phyloP scores from a whole-genome alignment of 2,797 vertebrate genomes.

The Erpetoichthys calabaricus region DNA sequence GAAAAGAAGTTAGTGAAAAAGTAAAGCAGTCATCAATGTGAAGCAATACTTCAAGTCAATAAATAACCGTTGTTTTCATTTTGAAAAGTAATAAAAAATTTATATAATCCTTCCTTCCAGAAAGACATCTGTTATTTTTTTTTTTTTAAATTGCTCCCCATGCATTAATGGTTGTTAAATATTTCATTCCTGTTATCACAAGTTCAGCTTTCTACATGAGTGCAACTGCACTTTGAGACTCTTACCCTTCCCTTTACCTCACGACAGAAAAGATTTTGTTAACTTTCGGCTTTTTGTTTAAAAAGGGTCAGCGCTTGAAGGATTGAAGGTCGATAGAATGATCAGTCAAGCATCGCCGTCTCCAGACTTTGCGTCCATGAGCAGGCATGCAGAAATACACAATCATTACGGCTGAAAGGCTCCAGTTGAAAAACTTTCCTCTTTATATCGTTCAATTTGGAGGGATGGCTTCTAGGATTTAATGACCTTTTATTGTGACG shows the following conservation, averaged over 20 bases:
- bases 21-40: not conserved
- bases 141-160: not conserved
- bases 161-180: not conserved
- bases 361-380: slow-evolving; percentile 1
- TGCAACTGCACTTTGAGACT: slow-evolving; percentile 1
- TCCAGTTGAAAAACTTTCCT: not conserved
- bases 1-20: not conserved
- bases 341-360: slow-evolving; percentile 6
- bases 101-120: not conserved
- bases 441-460: not conserved
- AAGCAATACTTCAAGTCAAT: slow-evolving; percentile 1
- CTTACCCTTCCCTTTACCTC: not conserved
- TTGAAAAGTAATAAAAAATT: slow-evolving; percentile 7
- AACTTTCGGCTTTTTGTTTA: not conserved
- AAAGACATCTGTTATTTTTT: not conserved
- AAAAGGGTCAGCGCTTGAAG: slow-evolving; percentile 1
- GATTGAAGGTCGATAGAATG: slow-evolving; percentile 6
- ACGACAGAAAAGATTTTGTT: not conserved
- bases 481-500: not conserved
- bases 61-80: slow-evolving; percentile 2
- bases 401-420: slow-evolving; percentile 3
- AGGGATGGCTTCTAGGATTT: not conserved
- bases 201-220: not conserved
- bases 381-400: slow-evolving; percentile 8
- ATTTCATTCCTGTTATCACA: not conserved